These are phyloP conservation scores for Antedon bifida DNA, from an alignment of 35 echinoderm and acorn worm genomes.

Conservation along the genomic window DNA sequence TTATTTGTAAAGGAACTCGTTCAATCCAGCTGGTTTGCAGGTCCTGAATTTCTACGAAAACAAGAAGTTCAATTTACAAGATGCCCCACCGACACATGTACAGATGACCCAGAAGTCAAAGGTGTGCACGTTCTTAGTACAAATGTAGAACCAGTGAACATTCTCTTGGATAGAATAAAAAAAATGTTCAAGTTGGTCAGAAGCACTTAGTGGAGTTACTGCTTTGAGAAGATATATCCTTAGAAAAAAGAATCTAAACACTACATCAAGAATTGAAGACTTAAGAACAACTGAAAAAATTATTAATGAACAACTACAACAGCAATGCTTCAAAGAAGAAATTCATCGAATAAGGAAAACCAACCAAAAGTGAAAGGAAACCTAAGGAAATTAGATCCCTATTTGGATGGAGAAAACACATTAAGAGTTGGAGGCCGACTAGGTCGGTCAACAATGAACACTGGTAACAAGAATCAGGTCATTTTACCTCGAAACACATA, in stretches of 20 bases:
- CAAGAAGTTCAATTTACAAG: not conserved
- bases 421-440: conserved; percentile 58
- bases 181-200: not conserved
- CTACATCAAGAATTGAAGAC: not conserved
- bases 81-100: not conserved
- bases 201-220: conserved; percentile 3
- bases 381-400: conserved; percentile 55
- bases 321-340: conserved; percentile 14
- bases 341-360: not conserved
- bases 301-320: not conserved
- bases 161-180: not conserved
- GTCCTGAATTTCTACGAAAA: conserved; percentile 32
- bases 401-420: conserved; percentile 38
- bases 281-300: not conserved
- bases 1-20: conserved; percentile 2
- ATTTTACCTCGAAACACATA: conserved; percentile 44
- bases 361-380: conserved; percentile 13
- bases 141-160: not conserved
- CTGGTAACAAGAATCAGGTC: conserved; percentile 29
- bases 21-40: conserved; percentile 25
- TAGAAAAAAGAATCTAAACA: not conserved
- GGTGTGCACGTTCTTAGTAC: not conserved
- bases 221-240: not conserved
- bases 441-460: conserved; percentile 5
- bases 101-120: conserved; percentile 31